A percentile compares a stretch with the other conserved stretches of the same genome.
Conservation (phyloP, 1,140 invertebrate species). For the Druon quercuslanigerum region DNA sequence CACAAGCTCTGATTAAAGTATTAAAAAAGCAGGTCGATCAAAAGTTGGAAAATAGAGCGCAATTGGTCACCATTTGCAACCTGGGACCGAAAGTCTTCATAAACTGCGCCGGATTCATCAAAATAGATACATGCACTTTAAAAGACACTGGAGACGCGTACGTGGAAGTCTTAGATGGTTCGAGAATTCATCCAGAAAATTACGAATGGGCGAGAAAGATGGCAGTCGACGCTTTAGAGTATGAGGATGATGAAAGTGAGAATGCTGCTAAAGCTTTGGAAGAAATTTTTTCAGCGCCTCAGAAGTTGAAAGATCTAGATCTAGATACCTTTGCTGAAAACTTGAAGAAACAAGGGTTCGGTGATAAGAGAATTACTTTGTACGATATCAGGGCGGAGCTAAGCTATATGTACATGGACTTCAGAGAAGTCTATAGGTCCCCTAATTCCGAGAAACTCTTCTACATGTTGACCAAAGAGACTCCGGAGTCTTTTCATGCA, state of each 20-base stretch:
- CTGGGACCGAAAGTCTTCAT: conserved; percentile 99
- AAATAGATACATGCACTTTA: conserved; percentile 96
- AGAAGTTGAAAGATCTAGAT: conserved; percentile 97
- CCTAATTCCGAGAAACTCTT: conserved; percentile 92
- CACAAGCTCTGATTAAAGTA: conserved; percentile 90
- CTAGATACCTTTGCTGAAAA: conserved; percentile 99
- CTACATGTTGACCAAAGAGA: conserved; percentile 97
- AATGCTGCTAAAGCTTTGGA: conserved; percentile 98
- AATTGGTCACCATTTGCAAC: conserved; percentile 95
- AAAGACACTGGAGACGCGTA: conserved; percentile 95
- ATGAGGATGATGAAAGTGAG: conserved; percentile 92
- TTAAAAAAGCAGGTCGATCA: conserved; percentile 93
- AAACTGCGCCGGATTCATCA: conserved; percentile 99
- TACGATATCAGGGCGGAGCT: conserved; percentile 98
- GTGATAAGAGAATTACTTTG: conserved; percentile 97
- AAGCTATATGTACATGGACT: conserved; percentile 93
- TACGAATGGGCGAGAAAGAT: conserved; percentile 99
- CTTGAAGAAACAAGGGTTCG: conserved; percentile 95
- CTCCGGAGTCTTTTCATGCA: conserved; percentile 95
- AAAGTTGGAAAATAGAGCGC: conserved; percentile 94
- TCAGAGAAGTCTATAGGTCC: conserved; percentile 86
- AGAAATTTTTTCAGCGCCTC: conserved; percentile 96
- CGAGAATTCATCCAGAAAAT: conserved; percentile 98
- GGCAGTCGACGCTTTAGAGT: conserved; percentile 99
- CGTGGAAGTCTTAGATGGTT: conserved; percentile 97